phyloP scores from a whole-genome alignment of 1,140 invertebrate genomes.

The Caenorhabditis tropicalis region DNA sequence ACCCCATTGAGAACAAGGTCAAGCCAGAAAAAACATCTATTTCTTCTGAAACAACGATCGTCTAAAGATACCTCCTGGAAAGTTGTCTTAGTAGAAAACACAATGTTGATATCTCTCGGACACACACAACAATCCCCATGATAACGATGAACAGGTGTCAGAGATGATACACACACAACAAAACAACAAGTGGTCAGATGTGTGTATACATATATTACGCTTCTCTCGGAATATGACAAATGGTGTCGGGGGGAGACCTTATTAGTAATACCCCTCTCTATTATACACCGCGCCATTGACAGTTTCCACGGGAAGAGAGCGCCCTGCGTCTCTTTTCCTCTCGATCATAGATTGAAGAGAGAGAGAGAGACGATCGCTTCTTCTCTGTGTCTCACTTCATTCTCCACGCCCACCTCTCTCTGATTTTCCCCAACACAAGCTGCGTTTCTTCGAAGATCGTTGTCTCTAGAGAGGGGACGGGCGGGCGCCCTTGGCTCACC shows the following conservation, averaged over 20 bases:
- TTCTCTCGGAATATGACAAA: not conserved
- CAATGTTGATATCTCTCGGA: too few relatives aligned
- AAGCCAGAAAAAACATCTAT: too few relatives aligned
- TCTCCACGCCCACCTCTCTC: not conserved
- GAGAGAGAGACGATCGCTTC: not conserved
- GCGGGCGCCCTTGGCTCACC: slow-evolving; percentile 33
- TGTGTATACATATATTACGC: slow-evolving; percentile 15
- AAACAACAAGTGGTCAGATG: slow-evolving; percentile 15
- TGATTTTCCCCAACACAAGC: not conserved
- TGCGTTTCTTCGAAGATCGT: slow-evolving; percentile 6
- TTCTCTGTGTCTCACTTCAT: not conserved
- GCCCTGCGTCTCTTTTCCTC: not conserved
- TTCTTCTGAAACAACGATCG: too few relatives aligned
- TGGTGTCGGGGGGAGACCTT: not conserved
- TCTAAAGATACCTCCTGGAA: too few relatives aligned
- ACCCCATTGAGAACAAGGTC: too few relatives aligned
- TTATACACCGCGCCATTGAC: slow-evolving; percentile 12
- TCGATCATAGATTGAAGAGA: not conserved
- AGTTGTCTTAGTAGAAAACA: too few relatives aligned
- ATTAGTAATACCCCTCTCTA: slow-evolving; percentile 22
- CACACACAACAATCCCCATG: too few relatives aligned
- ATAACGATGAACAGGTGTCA: slow-evolving; percentile 25
- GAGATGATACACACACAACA: not conserved
- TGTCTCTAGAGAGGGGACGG: not conserved
- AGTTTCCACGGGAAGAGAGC: not conserved